Base-by-base conservation (phyloP, 2,888 invertebrate genomes). In the Orchesellides sinensis region DNA sequence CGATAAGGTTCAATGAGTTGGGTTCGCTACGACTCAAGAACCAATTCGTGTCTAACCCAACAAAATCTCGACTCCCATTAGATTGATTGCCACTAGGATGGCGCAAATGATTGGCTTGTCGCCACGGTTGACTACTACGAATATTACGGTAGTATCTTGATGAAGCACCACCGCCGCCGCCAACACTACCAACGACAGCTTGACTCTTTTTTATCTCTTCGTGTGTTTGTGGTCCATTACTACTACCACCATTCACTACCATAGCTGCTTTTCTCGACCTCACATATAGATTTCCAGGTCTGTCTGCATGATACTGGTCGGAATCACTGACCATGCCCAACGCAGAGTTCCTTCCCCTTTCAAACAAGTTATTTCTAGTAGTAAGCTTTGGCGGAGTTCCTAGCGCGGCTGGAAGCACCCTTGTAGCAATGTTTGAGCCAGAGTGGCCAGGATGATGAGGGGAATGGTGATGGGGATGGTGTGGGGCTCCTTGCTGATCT, bases 21-120 rank as follows among this genome's bases (percentile, higher is more conserved):
- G 95, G 95, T 0, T 95, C 94, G 14, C 95, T 95, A 88, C 94
- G 93, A 78, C 95, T 95, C 35, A 96, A 90, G 88, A 96, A 93
- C 96, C 96, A 96, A 89, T 96, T 96, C 69, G 92, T 93, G 88
- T 93, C 93, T 45, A 91, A 89, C 45, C 87, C 86, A 21, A 82
- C 79, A 54, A 84, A 84, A n/a, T 75, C 81, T 21, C 66, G 32
- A 32, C 72, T 69, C 19, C 81, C 81, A 69, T 56, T 49, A 49
- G 14, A 23, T 32, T 32, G 54, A 49, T 66, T 74, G 17, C 82
- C 82, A 63, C 63, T 35, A 8, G 74, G 10, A 3, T 79, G 79
- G 63, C 79, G 79, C 79, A 79, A 65, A 72, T 79, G 70, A 79
- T 79, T 79, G 47, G 65, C 49, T 72, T 72, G 79, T 54, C 70